A percentile compares a stretch with the other conserved stretches of the same genome.
Evolutionary conservation across 2,113 vertebrate species (phyloP).

Genomic region (Poecile atricapillus): DNA sequence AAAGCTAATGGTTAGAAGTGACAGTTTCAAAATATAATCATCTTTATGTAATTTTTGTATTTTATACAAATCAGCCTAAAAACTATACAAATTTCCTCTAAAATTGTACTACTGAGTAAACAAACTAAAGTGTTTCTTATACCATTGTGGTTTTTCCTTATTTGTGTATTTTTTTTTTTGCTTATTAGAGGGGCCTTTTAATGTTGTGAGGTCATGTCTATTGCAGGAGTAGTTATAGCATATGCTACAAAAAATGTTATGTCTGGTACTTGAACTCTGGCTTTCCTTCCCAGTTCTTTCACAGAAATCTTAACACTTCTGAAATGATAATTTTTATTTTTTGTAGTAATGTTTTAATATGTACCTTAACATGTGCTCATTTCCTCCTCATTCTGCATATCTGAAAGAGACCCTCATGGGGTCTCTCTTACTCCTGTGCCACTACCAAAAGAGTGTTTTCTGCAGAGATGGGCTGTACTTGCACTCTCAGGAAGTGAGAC

Average conservation of each 20-base stretch:
- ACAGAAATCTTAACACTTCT: background rate
- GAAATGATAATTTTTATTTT: background rate
- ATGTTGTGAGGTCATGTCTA: background rate
- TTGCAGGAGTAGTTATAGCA: background rate
- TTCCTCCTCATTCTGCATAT: background rate
- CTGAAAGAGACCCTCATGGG: background rate
- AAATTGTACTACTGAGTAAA: background rate
- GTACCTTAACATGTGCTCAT: fast-evolving
- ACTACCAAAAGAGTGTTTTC: background rate
- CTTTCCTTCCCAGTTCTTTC: background rate
- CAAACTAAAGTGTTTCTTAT: background rate
- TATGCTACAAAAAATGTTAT: background rate
- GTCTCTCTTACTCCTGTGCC: background rate
- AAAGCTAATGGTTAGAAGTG: background rate
- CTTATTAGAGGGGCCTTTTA: background rate
- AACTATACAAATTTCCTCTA: background rate
- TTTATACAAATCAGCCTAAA: background rate
- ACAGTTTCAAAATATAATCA: background rate
- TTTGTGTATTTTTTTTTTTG: background rate
- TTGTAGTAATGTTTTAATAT: background rate
- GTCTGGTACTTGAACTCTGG: background rate
- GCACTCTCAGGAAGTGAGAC: background rate
- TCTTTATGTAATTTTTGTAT: background rate
- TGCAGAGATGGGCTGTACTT: background rate
- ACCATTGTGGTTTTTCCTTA: background rate